Conservation (phyloP, 2,888 invertebrate species). For the Calliphora vomitoria region DNA sequence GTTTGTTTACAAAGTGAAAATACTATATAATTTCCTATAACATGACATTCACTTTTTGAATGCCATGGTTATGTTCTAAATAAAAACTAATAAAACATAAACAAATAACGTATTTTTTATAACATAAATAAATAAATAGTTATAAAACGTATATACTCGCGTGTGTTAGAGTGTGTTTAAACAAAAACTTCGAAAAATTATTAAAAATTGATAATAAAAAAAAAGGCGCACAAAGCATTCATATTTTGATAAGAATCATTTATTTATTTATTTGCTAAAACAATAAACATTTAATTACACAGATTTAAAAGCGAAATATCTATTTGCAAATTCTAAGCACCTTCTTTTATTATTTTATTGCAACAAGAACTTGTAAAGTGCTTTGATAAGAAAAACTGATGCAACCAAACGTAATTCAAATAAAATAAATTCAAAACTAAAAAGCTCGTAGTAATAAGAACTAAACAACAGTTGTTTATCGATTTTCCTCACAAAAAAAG, state of each 20-base stretch:
- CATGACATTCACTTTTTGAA: constrained; percentile 16
- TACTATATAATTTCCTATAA: neutral
- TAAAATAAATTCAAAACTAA: neutral
- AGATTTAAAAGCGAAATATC: constrained; percentile 9
- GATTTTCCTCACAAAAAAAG: no score
- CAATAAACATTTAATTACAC: constrained; percentile 22
- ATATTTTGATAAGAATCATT: constrained; percentile 24
- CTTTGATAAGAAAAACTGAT: neutral
- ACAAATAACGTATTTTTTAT: neutral
- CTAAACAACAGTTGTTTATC: no score
- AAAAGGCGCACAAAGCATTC: constrained; percentile 10
- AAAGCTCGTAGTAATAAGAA: no score
- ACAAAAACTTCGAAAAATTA: neutral
- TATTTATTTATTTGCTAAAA: constrained; percentile 25
- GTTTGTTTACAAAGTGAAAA: neutral
- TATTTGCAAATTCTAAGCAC: neutral
- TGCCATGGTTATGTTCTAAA: neutral
- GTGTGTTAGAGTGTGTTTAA: neutral
- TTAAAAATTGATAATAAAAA: neutral
- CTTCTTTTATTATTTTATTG: neutral
- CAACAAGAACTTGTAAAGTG: neutral
- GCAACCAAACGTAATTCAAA: neutral
- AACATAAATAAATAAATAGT: neutral
- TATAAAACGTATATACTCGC: neutral
- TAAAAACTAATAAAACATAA: neutral